Conservation (phyloP, 2,113 vertebrate species). For the Eonycteris spelaea region DNA sequence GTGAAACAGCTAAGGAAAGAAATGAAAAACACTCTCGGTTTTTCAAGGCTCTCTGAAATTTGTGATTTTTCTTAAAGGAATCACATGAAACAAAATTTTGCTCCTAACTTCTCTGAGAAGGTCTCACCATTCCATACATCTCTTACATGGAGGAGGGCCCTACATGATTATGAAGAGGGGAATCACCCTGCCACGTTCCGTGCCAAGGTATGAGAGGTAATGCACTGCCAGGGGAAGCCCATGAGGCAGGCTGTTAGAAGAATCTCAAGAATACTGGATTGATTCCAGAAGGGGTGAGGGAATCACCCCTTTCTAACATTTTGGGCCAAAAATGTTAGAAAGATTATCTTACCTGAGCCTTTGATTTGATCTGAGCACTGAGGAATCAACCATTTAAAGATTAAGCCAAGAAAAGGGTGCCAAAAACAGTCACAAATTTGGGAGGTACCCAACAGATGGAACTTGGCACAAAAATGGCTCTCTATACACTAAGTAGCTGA, state of each 20-base stretch:
- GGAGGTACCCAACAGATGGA: constrained; percentile 61
- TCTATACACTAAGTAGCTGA: constrained; percentile 72
- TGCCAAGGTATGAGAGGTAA: neutral
- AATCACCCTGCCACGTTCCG: neutral
- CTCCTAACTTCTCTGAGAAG: neutral
- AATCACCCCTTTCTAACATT: neutral
- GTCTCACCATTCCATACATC: neutral
- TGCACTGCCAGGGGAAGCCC: neutral
- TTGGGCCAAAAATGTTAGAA: constrained; percentile 43
- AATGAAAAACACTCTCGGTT: neutral
- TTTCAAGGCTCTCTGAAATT: neutral
- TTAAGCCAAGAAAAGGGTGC: constrained; percentile 31
- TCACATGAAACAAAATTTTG: neutral
- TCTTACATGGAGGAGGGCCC: neutral
- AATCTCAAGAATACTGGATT: neutral
- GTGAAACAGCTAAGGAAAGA: neutral
- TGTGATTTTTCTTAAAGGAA: neutral
- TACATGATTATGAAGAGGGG: neutral
- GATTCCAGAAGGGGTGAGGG: neutral
- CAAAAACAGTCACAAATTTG: constrained; percentile 70
- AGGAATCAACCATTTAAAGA: constrained; percentile 52
- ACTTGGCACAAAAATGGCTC: constrained; percentile 67
- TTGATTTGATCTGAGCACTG: constrained; percentile 11
- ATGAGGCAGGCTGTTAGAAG: neutral
- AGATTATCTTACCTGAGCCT: constrained; percentile 52